phyloP scores from a whole-genome alignment of 2,797 vertebrate species.

The Tadarida brasiliensis region DNA sequence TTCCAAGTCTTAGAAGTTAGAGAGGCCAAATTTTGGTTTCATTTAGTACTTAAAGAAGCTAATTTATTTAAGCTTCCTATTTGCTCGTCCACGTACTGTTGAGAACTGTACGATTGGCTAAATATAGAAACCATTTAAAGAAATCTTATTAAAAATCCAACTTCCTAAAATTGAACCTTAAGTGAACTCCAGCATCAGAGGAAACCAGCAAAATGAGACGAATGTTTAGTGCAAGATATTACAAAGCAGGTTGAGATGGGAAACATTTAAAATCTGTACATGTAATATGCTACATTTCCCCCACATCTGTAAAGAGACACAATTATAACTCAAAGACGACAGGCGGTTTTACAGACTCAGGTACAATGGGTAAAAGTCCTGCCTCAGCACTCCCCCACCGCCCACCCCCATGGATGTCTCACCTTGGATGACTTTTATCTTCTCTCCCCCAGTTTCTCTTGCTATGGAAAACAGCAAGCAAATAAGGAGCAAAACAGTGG shows the following conservation, averaged over 20 bases:
- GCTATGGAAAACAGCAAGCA: background rate
- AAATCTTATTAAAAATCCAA: slow-evolving; percentile 75
- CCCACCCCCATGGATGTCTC: background rate
- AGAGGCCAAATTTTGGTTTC: slow-evolving; percentile 55
- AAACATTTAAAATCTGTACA: slow-evolving; percentile 36
- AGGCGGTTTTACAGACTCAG: background rate
- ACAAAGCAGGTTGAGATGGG: background rate
- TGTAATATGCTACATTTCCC: slow-evolving; percentile 20
- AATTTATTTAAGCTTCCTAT: slow-evolving; percentile 36
- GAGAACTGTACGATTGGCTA: slow-evolving; percentile 66
- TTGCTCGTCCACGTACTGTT: slow-evolving; percentile 63
- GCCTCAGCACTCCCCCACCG: background rate
- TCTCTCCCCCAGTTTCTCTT: background rate
- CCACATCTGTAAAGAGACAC: background rate
- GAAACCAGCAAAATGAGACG: slow-evolving; percentile 43
- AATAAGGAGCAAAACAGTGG: background rate
- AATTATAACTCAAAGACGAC: background rate
- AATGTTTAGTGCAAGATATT: slow-evolving; percentile 66
- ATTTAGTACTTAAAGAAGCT: slow-evolving; percentile 56
- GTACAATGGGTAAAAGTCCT: background rate
- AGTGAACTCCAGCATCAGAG: slow-evolving; percentile 66
- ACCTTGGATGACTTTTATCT: background rate
- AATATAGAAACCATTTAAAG: slow-evolving; percentile 73
- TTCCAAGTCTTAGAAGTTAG: slow-evolving; percentile 50
- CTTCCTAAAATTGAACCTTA: slow-evolving; percentile 78